A percentile compares a stretch with the other conserved stretches of the same genome.
Conservation (phyloP, 2,113 vertebrate species). For the Misgurnus mizolepis region DNA sequence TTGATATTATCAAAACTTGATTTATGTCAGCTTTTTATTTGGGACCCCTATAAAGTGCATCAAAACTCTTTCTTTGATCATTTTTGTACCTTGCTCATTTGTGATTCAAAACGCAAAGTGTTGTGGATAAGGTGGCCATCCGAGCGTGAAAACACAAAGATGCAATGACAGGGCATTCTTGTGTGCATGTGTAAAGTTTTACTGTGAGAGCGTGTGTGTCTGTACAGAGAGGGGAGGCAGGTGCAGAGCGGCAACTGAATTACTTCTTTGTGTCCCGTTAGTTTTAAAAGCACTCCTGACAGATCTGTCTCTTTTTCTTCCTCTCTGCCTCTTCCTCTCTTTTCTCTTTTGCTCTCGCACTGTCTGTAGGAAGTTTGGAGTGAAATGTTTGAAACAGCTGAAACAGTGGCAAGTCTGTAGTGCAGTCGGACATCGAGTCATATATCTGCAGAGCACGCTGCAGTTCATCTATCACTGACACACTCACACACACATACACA, state of each 20-base stretch:
- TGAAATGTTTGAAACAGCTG: conserved; percentile 50
- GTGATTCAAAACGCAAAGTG: conserved; percentile 13
- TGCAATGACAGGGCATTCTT: conserved; percentile 42
- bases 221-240: conserved; percentile 56
- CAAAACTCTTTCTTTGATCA: background rate
- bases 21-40: too few relatives aligned
- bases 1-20: too few relatives aligned
- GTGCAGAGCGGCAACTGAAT: conserved; percentile 54
- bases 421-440: conserved; percentile 51
- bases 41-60: background rate
- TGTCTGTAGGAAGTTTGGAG: conserved; percentile 54
- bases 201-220: conserved; percentile 47
- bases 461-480: conserved; percentile 56
- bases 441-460: conserved; percentile 55
- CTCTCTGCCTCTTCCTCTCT: conserved; percentile 53
- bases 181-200: conserved; percentile 40
- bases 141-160: conserved; percentile 21
- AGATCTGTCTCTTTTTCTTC: conserved; percentile 55
- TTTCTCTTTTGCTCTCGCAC: conserved; percentile 43
- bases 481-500: conserved; percentile 33
- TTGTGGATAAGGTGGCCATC: conserved; percentile 32
- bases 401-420: conserved; percentile 57
- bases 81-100: background rate
- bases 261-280: conserved; percentile 54
- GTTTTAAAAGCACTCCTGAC: conserved; percentile 55